Evolutionary conservation across 2,888 invertebrate species (phyloP), one percentile per base, ranked within the genome.

Genomic region (Chrysolina oricalcia): DNA sequence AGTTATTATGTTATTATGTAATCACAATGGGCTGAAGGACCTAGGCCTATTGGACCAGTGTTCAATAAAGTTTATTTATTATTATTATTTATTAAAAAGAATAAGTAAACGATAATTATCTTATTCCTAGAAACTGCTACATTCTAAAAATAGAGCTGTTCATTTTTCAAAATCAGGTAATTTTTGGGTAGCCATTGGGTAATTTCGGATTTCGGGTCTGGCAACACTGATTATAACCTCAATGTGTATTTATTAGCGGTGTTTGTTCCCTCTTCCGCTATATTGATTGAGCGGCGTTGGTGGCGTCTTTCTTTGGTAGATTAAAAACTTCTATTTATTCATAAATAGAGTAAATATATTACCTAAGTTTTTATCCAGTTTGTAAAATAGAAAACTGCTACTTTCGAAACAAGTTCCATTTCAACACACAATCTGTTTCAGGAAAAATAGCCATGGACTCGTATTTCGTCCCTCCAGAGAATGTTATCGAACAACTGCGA

Each of bases 401-500:
- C 35, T 35, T 35, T 35, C 8, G 35, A 8, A 8, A 59, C n/a
- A 59, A 59, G n/a, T n/a, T 23, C 13, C 23, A 23, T 4, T 59
- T 15, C 15, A 27, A 15, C 35, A 59, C 59, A 35, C 15, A n/a
- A 2, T n/a, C 17, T n/a, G 23, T 59, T 53, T 5, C 53, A 53
- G 53, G 13, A 21, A 11, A 53, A 53, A 53, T 40, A 65, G 62
- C 27, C n/a, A 79, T 79, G 79, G 76, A 78, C 10, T 46, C 59
- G 21, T 67, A 64, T 43, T 79, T 74, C 72, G 67, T 68, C 19
- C 76, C 78, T 43, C 78, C 80, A 64, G 80, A 80, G 2, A 72
- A 43, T 53, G 70, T 74, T 40, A 71, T 78, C 1, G 72, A 75
- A 43, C 73, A 53, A 19, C 72, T 80, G 40, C 78, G 76, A 72